Evolutionary conservation across 2,797 vertebrate species (phyloP), one percentile per base, ranked within the genome.

Genomic region (Hemitrygon akajei): DNA sequence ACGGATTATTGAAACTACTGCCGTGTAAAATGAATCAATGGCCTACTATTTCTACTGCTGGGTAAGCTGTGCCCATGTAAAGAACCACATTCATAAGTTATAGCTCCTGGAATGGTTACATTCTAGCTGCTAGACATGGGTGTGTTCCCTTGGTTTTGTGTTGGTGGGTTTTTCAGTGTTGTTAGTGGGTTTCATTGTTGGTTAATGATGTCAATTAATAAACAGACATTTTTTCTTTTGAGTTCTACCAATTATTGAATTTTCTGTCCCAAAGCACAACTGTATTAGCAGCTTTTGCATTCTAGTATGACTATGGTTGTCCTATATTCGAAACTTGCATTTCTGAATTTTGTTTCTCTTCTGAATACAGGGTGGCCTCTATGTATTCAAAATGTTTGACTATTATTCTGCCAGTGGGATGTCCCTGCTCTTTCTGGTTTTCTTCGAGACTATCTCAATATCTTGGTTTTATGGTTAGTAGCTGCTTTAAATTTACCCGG

Each of bases 391-490:
- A 96, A 95, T 99, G 93, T 98, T 99, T 95, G 98, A 98, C 96
- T 98, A 99, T 96, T 99, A 99, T 95, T 99, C 98, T 0, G 98
- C 98, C 95, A 98, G 98, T 93, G 98, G 98, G 94, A 98, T 98
- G 98, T 98, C 97, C 94, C 97, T 99, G 22, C 97, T 99, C 94
- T 99, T 96, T 96, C 97, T 99, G 6, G 97, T 99, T 94, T 98
- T 99, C 96, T 99, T 99, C 93, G 98, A 99, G 95, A 98, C 98
- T 0, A 82, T 98, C 91, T 98, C 98, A 66, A 98, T 99, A 96
- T 97, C 98, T 94, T 99, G 98, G 98, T 96, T 98, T 95, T 99
- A 98, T 5, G 98, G 98, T 98, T 96, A 94, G 97, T 94, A 60
- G 14, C 47, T 58, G 86, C 14, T 89, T 16, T 34, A 66, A 86